Evolutionary conservation across 1,140 invertebrate species (phyloP), one percentile per base, ranked within the genome.

Genomic region (Sarcophaga peregrina): DNA sequence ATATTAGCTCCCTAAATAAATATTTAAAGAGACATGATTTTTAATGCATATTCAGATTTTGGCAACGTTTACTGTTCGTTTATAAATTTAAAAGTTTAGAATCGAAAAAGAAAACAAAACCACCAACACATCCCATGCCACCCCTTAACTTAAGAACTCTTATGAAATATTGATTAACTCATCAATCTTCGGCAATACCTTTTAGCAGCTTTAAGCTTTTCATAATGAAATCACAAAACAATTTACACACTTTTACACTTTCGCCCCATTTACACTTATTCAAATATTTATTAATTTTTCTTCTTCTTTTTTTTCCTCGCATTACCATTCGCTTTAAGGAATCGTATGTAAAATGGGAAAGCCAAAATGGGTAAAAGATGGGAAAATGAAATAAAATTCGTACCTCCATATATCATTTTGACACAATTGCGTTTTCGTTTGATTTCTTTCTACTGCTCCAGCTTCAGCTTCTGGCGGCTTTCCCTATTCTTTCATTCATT

Each of bases 211-310:
- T 48, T 78, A 50, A 50, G 47, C 75, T 78, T 78, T 78, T 78
- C 62, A 68, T 68, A 78, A 78, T 52, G 75, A 78, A 78, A 78
- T 78, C 75, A 78, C 75, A 78, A 68, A 68, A 52, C 75, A 52
- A 50, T 78, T 78, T 78, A 50, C 75, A 78, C 75, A 78, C 75
- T 78, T 78, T 78, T 50, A 78, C 75, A 50, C 25, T 37, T 37
- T 37, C 25, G 25, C 25, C 75, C 75, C 75, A 52, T 78, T 78
- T 50, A 78, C 75, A 50, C 47, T 78, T 78, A 78, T 78, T 78
- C 75, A 78, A 78, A 78, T 78, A 78, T 78, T 78, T 78, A 78
- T 78, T 78, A 78, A 78, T 78, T 78, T 78, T 50, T n/a, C n/a
- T n/a, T n/a, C n/a, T 2, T 45, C 73, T 37, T 74, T 74, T 72